Evolutionary conservation across 2,888 invertebrate species (phyloP).

Genomic region (Rhaphigaster nebulosa): DNA sequence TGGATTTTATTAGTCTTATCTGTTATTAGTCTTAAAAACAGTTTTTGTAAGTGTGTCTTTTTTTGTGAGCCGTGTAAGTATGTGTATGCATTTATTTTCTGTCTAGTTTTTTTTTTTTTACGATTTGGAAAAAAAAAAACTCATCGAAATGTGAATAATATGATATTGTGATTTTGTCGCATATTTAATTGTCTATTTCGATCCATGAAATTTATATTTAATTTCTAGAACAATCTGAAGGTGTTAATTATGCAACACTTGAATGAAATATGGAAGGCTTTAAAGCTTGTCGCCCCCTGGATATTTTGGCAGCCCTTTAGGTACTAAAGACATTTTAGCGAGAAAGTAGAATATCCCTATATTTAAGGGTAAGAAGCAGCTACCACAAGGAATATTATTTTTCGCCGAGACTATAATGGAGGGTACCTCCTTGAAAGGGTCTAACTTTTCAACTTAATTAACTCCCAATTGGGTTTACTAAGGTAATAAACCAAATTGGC

Average conservation of each 20-base stretch:
- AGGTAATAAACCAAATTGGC: conserved; percentile 17
- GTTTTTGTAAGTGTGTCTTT: no score
- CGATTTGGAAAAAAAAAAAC: no score
- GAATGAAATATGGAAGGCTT: not conserved
- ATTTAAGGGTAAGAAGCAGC: not conserved
- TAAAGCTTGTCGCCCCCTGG: not conserved
- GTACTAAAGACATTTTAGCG: not conserved
- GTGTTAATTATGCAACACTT: not conserved
- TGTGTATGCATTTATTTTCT: no score
- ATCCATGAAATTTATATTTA: no score
- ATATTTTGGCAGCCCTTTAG: not conserved
- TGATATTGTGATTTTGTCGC: not conserved
- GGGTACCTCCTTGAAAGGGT: conserved; percentile 5
- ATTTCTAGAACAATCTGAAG: not conserved
- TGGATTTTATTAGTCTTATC: no score
- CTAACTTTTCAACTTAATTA: conserved; percentile 43
- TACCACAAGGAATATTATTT: conserved; percentile 21
- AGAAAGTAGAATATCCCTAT: not conserved
- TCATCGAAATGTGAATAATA: no score
- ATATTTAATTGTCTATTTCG: no score
- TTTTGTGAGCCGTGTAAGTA: no score
- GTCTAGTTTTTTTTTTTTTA: no score
- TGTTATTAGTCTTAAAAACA: no score
- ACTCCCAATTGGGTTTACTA: conserved; percentile 11
- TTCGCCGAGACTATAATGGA: conserved; percentile 21